Base-by-base conservation (phyloP, 2,888 invertebrate genomes). In the Apodemia mormo region DNA sequence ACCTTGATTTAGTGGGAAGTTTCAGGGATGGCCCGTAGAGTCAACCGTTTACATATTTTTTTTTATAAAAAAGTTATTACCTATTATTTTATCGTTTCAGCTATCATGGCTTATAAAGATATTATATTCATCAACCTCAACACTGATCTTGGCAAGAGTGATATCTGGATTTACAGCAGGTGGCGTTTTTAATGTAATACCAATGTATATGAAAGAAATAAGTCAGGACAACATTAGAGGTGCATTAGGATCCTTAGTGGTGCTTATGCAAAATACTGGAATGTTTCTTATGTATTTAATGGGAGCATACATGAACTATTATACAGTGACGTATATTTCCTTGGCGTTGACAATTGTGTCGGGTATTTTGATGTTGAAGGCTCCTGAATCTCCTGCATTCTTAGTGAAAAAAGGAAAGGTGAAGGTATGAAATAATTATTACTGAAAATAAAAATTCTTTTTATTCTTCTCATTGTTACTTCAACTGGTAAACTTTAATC, bases 381-480 rank as follows among this genome's bases (percentile, higher is more conserved):
- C 86, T 70, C 90, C 90, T 2, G 89, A 90, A 72, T 87, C 90
- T 2, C 91, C 92, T 22, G 84, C 86, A 1, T 88, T 82, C 76
- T 79, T 89, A 66, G 81, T 91, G 2, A 87, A 88, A 56, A 79
- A 76, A 40, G 88, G 85, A 7, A 83, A 81, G 67, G 76, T 81
- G 72, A 82, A 90, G 71, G 88, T 90, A 70, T 79, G 81, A 66
- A 49, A 56, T 1, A 61, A 65, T 49, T 49, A 65, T 40, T 64
- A 40, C 43, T 45, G 1, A 45, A 12, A 45, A 12, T 37, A 37
- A 37, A 37, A 37, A 37, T 37, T 5, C 37, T 37, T 5, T 33
- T 33, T 37, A 37, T 37, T 37, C 37, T 37, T 37, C 5, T 37
- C 0, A 37, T 37, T 37, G 2, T 37, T 3, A 5, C 4, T 4